phyloP scores from a whole-genome alignment of 2,113 vertebrate species.

The Cyanistes caeruleus region DNA sequence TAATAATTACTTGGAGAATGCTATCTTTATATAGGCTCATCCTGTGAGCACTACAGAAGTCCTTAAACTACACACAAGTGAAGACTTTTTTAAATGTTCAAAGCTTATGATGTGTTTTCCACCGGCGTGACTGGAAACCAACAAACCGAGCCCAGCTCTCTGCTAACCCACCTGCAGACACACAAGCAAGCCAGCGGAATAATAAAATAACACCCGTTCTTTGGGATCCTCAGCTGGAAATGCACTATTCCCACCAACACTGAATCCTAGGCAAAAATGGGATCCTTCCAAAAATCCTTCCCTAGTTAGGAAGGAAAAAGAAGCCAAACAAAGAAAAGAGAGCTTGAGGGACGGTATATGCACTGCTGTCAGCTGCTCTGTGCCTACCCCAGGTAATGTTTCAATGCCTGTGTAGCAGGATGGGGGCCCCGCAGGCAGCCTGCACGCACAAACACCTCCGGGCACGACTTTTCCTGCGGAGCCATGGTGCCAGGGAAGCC shows the following conservation, averaged over 20 bases:
- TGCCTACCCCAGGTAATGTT: accelerated
- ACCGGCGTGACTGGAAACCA: not conserved
- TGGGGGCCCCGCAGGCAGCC: not conserved
- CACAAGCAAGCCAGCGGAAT: accelerated
- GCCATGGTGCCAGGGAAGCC: not conserved
- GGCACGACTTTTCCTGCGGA: not conserved
- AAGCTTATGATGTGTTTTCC: accelerated
- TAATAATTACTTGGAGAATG: not conserved
- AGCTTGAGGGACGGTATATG: accelerated
- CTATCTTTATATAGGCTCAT: not conserved
- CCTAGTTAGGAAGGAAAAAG: accelerated
- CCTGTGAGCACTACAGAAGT: not conserved
- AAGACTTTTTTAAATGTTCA: not conserved
- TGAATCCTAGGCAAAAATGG: accelerated
- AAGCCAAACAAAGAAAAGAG: accelerated
- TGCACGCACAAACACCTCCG: accelerated
- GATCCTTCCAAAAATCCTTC: no score
- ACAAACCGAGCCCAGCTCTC: not conserved
- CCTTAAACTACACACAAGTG: not conserved
- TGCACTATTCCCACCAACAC: accelerated
- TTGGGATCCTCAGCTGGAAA: not conserved
- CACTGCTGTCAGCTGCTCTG: not conserved
- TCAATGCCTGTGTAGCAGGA: accelerated
- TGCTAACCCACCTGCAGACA: not conserved
- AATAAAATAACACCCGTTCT: not conserved